Percentiles rank a stretch among this genome's conserved stretches.
These are phyloP conservation scores for Anastrepha ludens DNA, from an alignment of 1,140 invertebrate genomes.

Conservation along the genomic window DNA sequence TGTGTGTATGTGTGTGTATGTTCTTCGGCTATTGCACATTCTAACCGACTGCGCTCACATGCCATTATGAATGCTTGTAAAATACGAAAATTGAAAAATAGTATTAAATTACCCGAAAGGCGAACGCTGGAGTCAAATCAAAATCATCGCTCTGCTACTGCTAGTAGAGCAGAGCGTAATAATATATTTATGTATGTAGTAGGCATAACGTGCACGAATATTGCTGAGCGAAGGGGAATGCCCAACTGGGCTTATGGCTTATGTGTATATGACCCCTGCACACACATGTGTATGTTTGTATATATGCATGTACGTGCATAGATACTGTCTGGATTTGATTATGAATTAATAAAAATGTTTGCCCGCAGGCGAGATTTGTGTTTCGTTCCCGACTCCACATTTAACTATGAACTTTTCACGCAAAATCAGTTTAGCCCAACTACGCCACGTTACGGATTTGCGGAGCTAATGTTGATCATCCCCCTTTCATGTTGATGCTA, in stretches of 20 bases:
- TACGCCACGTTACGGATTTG: slow-evolving; percentile 18
- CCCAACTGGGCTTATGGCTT: neutral
- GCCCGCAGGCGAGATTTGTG: slow-evolving; percentile 56
- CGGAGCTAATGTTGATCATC: slow-evolving; percentile 45
- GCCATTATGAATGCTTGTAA: slow-evolving; percentile 30
- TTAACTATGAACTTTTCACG: slow-evolving; percentile 31
- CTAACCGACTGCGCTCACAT: neutral
- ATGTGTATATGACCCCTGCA: neutral
- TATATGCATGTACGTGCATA: neutral
- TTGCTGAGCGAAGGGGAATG: neutral
- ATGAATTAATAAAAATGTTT: slow-evolving; percentile 57
- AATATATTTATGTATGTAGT: neutral
- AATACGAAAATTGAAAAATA: slow-evolving; percentile 52
- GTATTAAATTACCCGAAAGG: slow-evolving; percentile 49
- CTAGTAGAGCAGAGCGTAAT: neutral
- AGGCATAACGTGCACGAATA: neutral
- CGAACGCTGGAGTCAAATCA: slow-evolving; percentile 40
- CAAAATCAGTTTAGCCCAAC: slow-evolving; percentile 37
- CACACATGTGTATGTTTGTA: neutral
- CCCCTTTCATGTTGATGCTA: slow-evolving; percentile 6
- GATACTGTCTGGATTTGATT: slow-evolving; percentile 53
- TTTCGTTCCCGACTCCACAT: slow-evolving; percentile 51
- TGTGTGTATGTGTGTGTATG: neutral
- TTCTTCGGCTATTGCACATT: neutral
- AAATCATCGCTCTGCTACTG: neutral